Percentiles rank a stretch among this genome's conserved stretches.
Conservation (phyloP, 2,797 vertebrate species). For the Calcarius lapponicus region DNA sequence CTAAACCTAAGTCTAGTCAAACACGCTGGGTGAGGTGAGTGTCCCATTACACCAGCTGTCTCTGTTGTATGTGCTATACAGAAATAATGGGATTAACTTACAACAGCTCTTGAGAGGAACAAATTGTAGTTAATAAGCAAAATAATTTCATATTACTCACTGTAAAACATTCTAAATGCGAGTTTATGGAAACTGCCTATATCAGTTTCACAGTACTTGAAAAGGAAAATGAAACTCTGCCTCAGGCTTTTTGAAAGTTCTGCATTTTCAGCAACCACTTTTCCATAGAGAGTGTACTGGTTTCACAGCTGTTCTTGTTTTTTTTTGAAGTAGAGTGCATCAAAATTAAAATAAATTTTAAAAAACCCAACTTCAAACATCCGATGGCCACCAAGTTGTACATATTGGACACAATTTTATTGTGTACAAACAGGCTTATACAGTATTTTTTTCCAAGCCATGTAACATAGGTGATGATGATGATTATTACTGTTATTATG, state of each 20-base stretch:
- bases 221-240: not conserved
- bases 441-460: not conserved
- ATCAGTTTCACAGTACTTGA: not conserved
- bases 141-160: not conserved
- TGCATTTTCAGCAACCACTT: not conserved
- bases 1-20: not conserved
- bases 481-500: too few species aligned
- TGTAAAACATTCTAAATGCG: not conserved
- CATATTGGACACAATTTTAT: not conserved
- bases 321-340: not conserved
- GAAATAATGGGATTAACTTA: not conserved
- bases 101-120: not conserved
- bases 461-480: not conserved
- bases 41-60: not conserved
- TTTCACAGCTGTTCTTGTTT: not conserved
- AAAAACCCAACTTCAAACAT: not conserved
- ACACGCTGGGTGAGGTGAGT: not conserved
- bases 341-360: not conserved
- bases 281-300: not conserved
- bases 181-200: not conserved
- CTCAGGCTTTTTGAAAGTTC: not conserved
- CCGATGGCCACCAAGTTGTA: not conserved
- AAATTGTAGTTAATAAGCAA: not conserved
- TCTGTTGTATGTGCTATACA: not conserved
- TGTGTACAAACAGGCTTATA: not conserved